Percentiles rank a stretch among this genome's conserved stretches.
Evolutionary conservation across 2,113 vertebrate genomes (phyloP).

Genomic region (Bolborhynchus lineola): DNA sequence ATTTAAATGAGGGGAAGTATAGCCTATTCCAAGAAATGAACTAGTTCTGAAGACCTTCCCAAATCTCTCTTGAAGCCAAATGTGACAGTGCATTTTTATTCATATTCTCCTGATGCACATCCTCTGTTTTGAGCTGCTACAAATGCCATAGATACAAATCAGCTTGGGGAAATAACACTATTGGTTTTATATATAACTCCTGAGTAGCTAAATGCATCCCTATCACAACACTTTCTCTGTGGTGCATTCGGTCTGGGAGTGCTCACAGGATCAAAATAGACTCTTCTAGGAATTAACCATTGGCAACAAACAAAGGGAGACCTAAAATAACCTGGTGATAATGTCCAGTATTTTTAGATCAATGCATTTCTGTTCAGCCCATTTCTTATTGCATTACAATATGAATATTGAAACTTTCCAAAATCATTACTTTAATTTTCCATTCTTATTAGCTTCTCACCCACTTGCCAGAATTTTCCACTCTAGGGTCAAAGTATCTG

Average conservation of each 20-base stretch:
- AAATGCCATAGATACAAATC: not conserved
- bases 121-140: not conserved
- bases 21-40: slow-evolving; percentile 21
- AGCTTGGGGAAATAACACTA: not conserved
- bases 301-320: slow-evolving; percentile 23
- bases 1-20: not conserved
- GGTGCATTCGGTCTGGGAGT: not conserved
- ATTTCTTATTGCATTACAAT: not conserved
- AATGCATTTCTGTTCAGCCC: not conserved
- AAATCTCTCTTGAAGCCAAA: slow-evolving; percentile 5
- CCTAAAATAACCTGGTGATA: slow-evolving; percentile 48
- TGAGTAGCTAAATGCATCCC: not conserved
- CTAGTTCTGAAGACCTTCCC: not conserved
- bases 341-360: slow-evolving; percentile 44
- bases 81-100: slow-evolving; percentile 7
- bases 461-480: not conserved
- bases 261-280: slow-evolving; percentile 49
- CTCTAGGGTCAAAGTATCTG: not conserved
- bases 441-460: not conserved
- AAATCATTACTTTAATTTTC: not conserved
- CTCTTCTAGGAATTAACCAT: slow-evolving; percentile 33
- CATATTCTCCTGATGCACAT: not conserved
- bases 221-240: not conserved
- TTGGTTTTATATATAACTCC: not conserved
- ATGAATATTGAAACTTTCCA: not conserved